Conservation (phyloP, 2,113 vertebrate genomes). For the Athene noctua region DNA sequence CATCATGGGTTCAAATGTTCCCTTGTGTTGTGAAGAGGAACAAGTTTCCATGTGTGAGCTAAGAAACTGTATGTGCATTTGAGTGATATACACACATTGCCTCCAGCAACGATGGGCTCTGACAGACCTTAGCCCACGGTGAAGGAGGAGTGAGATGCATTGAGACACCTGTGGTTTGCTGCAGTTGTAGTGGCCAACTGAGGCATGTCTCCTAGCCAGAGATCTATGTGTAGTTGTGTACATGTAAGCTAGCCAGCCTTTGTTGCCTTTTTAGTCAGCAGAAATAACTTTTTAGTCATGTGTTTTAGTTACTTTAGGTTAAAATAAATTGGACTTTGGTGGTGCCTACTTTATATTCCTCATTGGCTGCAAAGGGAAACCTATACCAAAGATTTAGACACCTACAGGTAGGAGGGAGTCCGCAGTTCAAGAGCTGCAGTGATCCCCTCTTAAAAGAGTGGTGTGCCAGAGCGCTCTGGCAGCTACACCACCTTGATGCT, state of each 20-base stretch:
- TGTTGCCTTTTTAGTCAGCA: not conserved
- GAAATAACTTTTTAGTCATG: not conserved
- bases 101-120: not conserved
- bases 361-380: not conserved
- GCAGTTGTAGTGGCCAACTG: not conserved
- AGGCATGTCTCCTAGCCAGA: not conserved
- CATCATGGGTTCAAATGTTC: not conserved
- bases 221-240: not conserved
- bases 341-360: not conserved
- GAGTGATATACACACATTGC: accelerated
- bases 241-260: not conserved
- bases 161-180: not conserved
- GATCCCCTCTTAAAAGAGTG: not conserved
- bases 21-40: accelerated
- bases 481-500: not conserved
- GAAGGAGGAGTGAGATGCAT: not conserved
- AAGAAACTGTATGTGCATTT: not conserved
- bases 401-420: not conserved
- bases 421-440: not conserved
- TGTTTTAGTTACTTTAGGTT: not conserved
- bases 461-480: not conserved
- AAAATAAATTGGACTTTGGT: not conserved
- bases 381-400: not conserved
- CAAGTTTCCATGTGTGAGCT: not conserved
- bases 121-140: not conserved